Percentiles rank a stretch among this genome's conserved stretches.
phyloP scores from a whole-genome alignment of 2,888 invertebrate genomes.

The Aethes cnicana region DNA sequence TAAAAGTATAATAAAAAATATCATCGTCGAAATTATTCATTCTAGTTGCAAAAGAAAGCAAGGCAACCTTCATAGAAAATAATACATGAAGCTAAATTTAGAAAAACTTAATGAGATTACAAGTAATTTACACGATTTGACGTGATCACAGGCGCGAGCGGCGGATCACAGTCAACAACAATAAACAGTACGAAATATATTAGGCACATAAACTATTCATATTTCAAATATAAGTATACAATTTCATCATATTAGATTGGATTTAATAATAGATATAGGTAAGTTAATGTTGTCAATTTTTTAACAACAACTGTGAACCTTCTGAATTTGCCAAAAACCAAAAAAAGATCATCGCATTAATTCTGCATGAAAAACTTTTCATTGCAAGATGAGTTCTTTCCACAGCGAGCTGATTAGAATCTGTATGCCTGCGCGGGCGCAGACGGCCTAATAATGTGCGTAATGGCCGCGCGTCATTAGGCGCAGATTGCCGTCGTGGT shows the following conservation, averaged over 20 bases:
- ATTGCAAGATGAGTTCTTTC: no score
- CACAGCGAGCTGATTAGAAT: conserved; percentile 4
- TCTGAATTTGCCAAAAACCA: no score
- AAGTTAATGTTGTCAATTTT: no score
- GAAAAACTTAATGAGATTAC: conserved; percentile 15
- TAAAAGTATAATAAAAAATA: not conserved
- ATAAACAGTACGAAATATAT: conserved; percentile 13
- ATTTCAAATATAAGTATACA: no score
- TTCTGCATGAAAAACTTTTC: no score
- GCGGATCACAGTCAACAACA: conserved; percentile 1
- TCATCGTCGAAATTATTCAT: not conserved
- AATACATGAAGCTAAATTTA: not conserved
- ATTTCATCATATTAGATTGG: no score
- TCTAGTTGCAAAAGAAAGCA: not conserved
- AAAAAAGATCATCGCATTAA: no score
- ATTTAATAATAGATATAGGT: no score
- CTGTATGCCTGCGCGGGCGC: conserved; percentile 38
- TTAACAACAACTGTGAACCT: no score
- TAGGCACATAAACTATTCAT: not conserved
- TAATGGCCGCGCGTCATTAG: conserved; percentile 67
- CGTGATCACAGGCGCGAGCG: conserved; percentile 9
- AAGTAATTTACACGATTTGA: conserved; percentile 18
- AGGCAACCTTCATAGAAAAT: not conserved
- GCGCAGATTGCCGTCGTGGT: conserved; percentile 68
- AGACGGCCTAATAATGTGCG: conserved; percentile 63